Evolutionary conservation across 2,888 invertebrate genomes (phyloP), one percentile per base, ranked within the genome.

Genomic region (Thymelicus lineola): DNA sequence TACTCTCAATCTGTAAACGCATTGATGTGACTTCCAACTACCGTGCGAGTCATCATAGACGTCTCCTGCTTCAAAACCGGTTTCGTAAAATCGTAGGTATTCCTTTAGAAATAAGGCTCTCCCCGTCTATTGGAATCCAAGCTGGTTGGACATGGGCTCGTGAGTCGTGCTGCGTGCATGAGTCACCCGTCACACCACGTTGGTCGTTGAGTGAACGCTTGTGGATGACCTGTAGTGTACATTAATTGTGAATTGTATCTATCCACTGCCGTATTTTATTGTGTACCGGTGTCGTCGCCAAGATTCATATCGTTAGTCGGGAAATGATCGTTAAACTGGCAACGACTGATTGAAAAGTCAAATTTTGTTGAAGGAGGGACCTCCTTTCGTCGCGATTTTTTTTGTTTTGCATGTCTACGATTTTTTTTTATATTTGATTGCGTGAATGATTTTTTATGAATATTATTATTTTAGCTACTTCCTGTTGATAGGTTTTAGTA

Each of bases 51-150:
- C 62, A 48, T 63, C 45, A 63, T 45, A 28, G 57, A 68, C 61
- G 67, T 20, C 45, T 53, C 53, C 20, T 67, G 60, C 45, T 61
- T 42, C 10, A 57, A 58, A 68, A 68, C 68, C 68, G 62, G 68
- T 68, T 68, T 17, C 42, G 62, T 68, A 55, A 46, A 62, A 57
- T 28, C 45, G 45, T 61, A 62, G 36, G 14, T 62, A 68, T 68
- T 62, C 69, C 69, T 69, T 58, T 58, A 38, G 57, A 63, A 68
- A n/a, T 38, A 55, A 67, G 45, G 59, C 46, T 48, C 55, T 62
- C 46, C 60, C 55, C 57, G 53, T 28, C 28, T 55, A 35, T 36
- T 55, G 15, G 42, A 20, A 67, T 55, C 45, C 45, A 15, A 38
- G 15, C 6, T 48, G 48, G 61, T 35, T 28, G 35, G 6, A 46